Conservation (phyloP, 2,888 invertebrate species). For the Morpho helenor region DNA sequence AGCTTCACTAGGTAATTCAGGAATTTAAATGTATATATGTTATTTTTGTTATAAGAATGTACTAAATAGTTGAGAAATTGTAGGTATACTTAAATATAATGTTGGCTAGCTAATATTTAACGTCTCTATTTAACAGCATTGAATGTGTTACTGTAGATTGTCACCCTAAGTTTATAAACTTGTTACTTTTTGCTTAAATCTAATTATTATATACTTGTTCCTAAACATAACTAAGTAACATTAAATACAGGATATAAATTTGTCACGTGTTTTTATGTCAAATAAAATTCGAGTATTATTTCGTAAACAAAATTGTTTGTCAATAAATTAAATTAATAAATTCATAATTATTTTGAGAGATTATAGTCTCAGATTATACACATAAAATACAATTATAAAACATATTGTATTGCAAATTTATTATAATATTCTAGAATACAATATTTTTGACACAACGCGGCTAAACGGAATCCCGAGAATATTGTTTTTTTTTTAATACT, state of each 20-base stretch:
- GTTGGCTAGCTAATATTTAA: too few species aligned
- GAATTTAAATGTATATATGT: too few species aligned
- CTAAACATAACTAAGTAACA: slow-evolving; percentile 3
- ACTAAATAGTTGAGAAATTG: too few species aligned
- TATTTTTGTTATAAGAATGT: too few species aligned
- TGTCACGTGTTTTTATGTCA: background rate
- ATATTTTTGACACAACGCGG: background rate
- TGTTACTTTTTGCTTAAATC: too few species aligned
- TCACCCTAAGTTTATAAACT: too few species aligned
- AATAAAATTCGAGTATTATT: slow-evolving; percentile 6
- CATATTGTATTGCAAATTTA: background rate
- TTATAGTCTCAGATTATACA: background rate
- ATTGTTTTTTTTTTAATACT: too few species aligned
- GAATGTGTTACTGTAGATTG: too few species aligned
- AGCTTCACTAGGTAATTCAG: too few species aligned
- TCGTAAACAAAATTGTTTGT: background rate
- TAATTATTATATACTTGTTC: background rate
- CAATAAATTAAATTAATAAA: background rate
- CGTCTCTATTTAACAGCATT: too few species aligned
- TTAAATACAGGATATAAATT: background rate
- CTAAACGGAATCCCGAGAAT: too few species aligned
- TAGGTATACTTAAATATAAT: too few species aligned
- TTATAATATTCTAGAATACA: background rate
- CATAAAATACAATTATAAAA: background rate
- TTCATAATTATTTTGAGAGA: background rate